These are phyloP conservation scores for Oxytorus armatus DNA, from an alignment of 2,888 invertebrate genomes.

Conservation along the genomic window DNA sequence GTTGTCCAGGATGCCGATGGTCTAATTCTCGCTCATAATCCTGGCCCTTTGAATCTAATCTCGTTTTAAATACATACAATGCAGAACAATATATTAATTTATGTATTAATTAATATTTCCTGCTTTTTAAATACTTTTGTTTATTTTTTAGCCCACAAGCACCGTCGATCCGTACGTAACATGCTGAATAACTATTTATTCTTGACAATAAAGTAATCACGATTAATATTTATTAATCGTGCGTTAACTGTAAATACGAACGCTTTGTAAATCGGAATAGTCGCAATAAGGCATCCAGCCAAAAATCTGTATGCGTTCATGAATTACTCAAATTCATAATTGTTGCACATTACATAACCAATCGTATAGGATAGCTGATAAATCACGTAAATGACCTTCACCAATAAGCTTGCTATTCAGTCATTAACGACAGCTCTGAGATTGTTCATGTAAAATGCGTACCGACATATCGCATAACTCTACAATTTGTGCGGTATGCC, in stretches of 20 bases:
- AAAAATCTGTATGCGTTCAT: too few species aligned
- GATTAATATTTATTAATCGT: too few species aligned
- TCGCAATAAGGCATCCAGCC: too few species aligned
- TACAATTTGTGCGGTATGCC: conserved; percentile 40
- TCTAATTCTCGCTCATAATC: not conserved
- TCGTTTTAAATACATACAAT: not conserved
- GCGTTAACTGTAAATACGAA: too few species aligned
- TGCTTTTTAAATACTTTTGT: not conserved
- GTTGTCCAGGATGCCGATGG: not conserved
- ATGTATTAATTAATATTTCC: not conserved
- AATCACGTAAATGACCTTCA: not conserved
- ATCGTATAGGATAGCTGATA: too few species aligned
- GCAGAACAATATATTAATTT: not conserved
- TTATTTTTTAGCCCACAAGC: too few species aligned
- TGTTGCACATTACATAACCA: too few species aligned
- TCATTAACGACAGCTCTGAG: conserved; percentile 3
- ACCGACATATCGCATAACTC: conserved; percentile 14
- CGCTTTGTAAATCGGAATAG: too few species aligned
- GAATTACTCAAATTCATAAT: too few species aligned
- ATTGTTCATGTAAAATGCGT: not conserved
- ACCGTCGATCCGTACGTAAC: too few species aligned
- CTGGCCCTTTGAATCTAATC: not conserved
- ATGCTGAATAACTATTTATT: too few species aligned
- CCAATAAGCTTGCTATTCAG: not conserved
- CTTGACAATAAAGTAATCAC: too few species aligned